Evolutionary conservation across 2,797 vertebrate species (phyloP), one percentile per base, ranked within the genome.

Genomic region (Meriones psammophilus): DNA sequence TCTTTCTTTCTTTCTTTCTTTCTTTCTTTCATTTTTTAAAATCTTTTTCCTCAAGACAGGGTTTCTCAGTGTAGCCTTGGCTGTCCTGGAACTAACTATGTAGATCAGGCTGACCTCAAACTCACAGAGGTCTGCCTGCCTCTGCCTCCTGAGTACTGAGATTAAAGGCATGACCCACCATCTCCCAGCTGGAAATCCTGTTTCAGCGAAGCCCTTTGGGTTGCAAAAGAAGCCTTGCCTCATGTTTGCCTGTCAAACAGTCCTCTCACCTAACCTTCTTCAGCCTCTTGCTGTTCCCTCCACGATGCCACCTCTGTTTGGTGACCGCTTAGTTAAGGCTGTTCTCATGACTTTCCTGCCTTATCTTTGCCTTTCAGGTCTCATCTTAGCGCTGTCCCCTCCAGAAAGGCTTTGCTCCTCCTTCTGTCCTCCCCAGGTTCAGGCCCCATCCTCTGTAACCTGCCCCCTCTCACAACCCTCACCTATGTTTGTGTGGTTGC

Each of bases 21-120:
- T 46, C 5, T 26, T 17, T 2, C 12, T 6, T n/a, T 13, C 1
- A 1, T 0, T 26, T 5, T 39, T 22, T 4, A 73, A 36, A 74
- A 50, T 50, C 9, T 22, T 14, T 7, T 50, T 50, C 50, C 50
- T 50, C 10, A 10, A 50, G 71, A 42, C 4, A 42, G 42, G 39
- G 39, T 76, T 36, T 58, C 78, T 79, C 54, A 58, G 54, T 79
- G 54, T 80, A 36, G 26, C 22, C 12, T 28, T 76, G 24, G 24
- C 73, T 46, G 39, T 42, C 22, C 78, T 79, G 33, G 54, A 79
- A 58, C 2, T 64, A 24, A 7, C 24, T 62, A 24, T 42, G 8
- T 64, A 83, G 13, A 28, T 36, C 26, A 42, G 58, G 8, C 36
- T 83, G 62, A 8, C 15, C 58, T 9, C 17, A 26, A 83, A 42